Evolutionary conservation across 2,888 invertebrate genomes (phyloP).

Genomic region (Noctua janthina): DNA sequence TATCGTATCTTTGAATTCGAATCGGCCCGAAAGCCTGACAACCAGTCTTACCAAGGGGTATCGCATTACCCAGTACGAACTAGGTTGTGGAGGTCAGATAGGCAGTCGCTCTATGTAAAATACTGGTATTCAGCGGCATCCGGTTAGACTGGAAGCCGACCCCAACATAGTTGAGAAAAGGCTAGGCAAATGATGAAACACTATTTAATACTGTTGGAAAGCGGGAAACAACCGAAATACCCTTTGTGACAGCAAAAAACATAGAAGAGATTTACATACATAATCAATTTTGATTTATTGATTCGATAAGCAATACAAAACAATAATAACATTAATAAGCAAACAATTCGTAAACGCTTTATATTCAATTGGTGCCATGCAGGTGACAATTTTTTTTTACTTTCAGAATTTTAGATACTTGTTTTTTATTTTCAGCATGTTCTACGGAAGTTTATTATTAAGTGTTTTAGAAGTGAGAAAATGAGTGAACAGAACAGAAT

Average conservation of each 20-base stretch:
- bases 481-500: background rate
- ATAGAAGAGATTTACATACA: slow-evolving; percentile 25
- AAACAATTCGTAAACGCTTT: slow-evolving; percentile 8
- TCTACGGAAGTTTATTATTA: background rate
- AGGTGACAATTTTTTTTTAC: background rate
- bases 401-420: background rate
- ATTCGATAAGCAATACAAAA: slow-evolving; percentile 25
- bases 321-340: background rate
- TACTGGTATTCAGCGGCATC: no score
- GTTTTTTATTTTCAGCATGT: background rate
- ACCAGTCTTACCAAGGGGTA: no score
- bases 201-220: background rate
- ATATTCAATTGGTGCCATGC: slow-evolving; percentile 1
- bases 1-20: no score
- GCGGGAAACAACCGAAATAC: background rate
- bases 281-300: slow-evolving; percentile 28
- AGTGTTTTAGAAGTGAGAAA: background rate
- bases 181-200: no score
- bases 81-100: no score
- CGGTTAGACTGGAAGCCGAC: no score
- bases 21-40: no score
- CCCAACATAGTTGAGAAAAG: no score
- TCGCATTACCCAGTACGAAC: no score
- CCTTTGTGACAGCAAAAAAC: slow-evolving; percentile 6
- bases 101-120: no score